Conservation (phyloP, 2,797 vertebrate genomes). For the Gadopsis bispinosus region DNA sequence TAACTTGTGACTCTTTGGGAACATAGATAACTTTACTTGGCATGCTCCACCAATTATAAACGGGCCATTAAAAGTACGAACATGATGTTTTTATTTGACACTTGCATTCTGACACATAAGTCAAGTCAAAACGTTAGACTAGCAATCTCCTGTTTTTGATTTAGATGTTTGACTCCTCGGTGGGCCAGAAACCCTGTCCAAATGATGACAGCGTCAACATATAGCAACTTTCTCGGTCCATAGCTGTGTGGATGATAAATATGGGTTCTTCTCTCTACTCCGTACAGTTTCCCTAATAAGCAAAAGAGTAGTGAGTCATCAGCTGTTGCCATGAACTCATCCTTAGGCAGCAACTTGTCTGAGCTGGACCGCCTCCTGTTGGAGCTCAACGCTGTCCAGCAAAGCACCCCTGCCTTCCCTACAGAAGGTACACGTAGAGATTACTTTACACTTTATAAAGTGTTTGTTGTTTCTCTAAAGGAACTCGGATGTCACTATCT, state of each 20-base stretch:
- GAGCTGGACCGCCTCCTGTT: slow-evolving; percentile 96
- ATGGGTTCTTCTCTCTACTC: slow-evolving; percentile 14
- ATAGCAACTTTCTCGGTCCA: background rate
- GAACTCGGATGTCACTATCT: background rate
- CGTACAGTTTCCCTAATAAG: slow-evolving; percentile 94
- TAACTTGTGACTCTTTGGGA: background rate
- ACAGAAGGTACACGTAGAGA: slow-evolving; percentile 85
- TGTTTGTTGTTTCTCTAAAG: slow-evolving; percentile 7
- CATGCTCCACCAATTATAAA: no score
- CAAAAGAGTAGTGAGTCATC: slow-evolving; percentile 92
- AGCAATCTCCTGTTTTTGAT: background rate
- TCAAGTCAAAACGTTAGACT: background rate
- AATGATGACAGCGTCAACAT: background rate
- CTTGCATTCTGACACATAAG: no score
- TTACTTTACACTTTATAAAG: slow-evolving; percentile 14
- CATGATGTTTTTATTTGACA: slow-evolving; percentile 2
- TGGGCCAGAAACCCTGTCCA: background rate
- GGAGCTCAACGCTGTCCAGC: slow-evolving; percentile 96
- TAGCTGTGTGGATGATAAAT: slow-evolving; percentile 3
- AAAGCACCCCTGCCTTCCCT: slow-evolving; percentile 86
- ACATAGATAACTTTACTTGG: background rate
- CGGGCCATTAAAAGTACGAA: background rate
- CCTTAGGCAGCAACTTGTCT: slow-evolving; percentile 95
- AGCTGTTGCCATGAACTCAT: slow-evolving; percentile 89
- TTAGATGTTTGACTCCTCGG: slow-evolving; percentile 4